Base-by-base conservation (phyloP, 2,113 vertebrate species). In the Glaucomys volans region DNA sequence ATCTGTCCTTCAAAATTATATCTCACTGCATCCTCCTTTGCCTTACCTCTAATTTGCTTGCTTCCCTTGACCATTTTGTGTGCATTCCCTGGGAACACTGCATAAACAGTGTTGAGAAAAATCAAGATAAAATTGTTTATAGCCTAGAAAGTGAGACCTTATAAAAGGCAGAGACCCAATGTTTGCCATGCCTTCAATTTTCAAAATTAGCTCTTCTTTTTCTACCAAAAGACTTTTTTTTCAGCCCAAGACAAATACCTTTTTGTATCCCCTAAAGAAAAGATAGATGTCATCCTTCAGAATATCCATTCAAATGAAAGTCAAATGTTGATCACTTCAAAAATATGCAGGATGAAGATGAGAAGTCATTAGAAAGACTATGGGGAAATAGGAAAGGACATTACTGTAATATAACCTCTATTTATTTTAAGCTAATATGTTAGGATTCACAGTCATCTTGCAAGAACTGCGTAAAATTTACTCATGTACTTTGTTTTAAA, bases 391-490 rank as follows among this genome's bases (percentile, higher is more conserved):
- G 54, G 30, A 79, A 91, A 47, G 20, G 13, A 72, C 47, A 95
- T 54, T 79, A 87, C 4, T 52, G 30, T n/a, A 42, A 52, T 24
- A 37, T 64, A 59, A 91, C 20, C 20, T 62, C 30, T 64, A 47
- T n/a, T 85, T 74, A 86, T 91, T 79, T 90, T 82, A 75, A 92
- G 30, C 5, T 76, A 47, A n/a, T 74, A 87, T 40, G 5, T 16
- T 87, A 81, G 14, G 16, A 76, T 80, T 96, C 4, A n/a, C 80
- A 74, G 28, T 80, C 8, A 77, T 91, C 57, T 87, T 92, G 24
- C n/a, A 81, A n/a, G 47, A 72, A 62, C 26, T 72, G 9, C 20
- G 90, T 17, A 86, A 66, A 91, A 62, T 40, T 74, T 88, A 85
- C 67, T 85, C 16, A 71, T 64, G 30, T 18, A 54, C 1, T 76